Evolutionary conservation across 2,888 invertebrate species (phyloP), one percentile per base, ranked within the genome.

Genomic region (Habroteleia sp.): DNA sequence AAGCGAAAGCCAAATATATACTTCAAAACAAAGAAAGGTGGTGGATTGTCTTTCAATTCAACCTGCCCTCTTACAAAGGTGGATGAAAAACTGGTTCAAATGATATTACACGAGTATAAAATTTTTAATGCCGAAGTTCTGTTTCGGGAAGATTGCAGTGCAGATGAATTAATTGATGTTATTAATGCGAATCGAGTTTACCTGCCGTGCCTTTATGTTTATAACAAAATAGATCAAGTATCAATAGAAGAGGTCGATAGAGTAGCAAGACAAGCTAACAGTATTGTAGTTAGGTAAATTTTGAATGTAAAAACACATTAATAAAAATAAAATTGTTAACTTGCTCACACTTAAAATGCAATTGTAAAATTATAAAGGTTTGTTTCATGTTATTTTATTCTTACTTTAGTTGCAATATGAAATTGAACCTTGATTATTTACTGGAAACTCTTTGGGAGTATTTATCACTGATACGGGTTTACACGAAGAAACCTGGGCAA

Each of bases 201-300:
- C 52, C 91, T 99, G 86, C 97, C 98, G 54, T 99, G 99, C 89
- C 89, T 99, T 58, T 99, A 99, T 90, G 97, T 99, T 58, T 99
- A 99, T 90, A 99, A 99, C 90, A 99, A 99, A 92, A 97, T 99
- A 82, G 99, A 99, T 93, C 98, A 99, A 91, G 97, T 99, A 84
- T 97, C 98, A 48, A 97, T 99, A 79, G 99, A 99, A 89, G 98
- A 99, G 90, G 97, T 99, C 3, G 96, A 98, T 89, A 91, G 96
- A 85, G 93, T 99, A 88, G 99, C 99, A 1, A 91, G 96, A 71
- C 92, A 95, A 88, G 92, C 95, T 0, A 91, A 96, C 89, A 95
- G 96, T 72, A 94, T 98, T 72, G 98, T 99, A 73, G 97, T 98
- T 79, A 96, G 96, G 96, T 96, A 88, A 84, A 42, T 25, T 25